phyloP scores from a whole-genome alignment of 2,797 vertebrate genomes.

The Acanthurus lineatus region DNA sequence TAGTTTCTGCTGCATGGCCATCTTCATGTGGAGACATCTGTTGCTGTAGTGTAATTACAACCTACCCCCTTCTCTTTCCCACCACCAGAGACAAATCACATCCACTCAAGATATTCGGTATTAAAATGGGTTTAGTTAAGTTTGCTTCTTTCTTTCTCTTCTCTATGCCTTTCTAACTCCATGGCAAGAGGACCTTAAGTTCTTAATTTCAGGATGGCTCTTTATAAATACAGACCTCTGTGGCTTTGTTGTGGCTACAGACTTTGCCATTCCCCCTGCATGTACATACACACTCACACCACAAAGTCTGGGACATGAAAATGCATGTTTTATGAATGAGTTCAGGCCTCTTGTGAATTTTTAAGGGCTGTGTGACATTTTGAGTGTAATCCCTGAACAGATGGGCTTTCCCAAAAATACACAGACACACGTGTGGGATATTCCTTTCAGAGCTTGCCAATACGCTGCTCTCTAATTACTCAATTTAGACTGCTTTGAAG shows the following conservation, averaged over 20 bases:
- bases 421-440: constrained; percentile 67
- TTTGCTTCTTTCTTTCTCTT: constrained; percentile 27
- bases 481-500: constrained; percentile 71
- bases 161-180: constrained; percentile 33
- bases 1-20: constrained; percentile 62
- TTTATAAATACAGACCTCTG: constrained; percentile 56
- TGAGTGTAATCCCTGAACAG: constrained; percentile 76
- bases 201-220: constrained; percentile 24
- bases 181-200: constrained; percentile 23
- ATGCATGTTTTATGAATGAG: constrained; percentile 84
- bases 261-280: constrained; percentile 51
- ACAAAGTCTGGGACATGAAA: constrained; percentile 69
- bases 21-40: constrained; percentile 85
- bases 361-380: constrained; percentile 72
- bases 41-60: constrained; percentile 81
- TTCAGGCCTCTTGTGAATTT: constrained; percentile 72
- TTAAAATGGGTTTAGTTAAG: constrained; percentile 2
- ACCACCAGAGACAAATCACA: constrained; percentile 52
- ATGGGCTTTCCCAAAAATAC: constrained; percentile 83
- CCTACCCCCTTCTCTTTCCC: constrained; percentile 57
- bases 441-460: constrained; percentile 78
- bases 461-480: constrained; percentile 79
- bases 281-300: constrained; percentile 41
- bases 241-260: constrained; percentile 73
- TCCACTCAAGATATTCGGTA: constrained; percentile 8